These are phyloP conservation scores for Operophtera brumata DNA, from an alignment of 2,888 invertebrate species.

Conservation along the genomic window DNA sequence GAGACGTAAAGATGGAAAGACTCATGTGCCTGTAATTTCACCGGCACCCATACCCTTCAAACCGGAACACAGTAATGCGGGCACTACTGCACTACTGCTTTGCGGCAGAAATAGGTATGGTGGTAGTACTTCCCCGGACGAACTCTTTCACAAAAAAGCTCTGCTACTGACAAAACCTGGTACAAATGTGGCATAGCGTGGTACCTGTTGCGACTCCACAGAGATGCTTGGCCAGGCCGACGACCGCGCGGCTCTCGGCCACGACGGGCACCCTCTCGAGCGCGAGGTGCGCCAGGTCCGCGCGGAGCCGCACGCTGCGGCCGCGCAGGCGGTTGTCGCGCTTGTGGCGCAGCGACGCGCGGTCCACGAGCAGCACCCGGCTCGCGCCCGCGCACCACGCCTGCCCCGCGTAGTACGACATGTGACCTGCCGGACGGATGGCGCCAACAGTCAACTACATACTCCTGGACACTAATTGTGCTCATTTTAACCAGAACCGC, in stretches of 20 bases:
- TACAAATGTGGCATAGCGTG: neutral
- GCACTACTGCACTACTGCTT: too few species aligned
- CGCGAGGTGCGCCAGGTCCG: conserved; percentile 90
- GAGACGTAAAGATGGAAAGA: too few species aligned
- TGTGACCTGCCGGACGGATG: conserved; percentile 86
- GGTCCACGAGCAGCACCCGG: conserved; percentile 87
- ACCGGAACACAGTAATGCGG: too few species aligned
- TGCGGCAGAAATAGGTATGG: too few species aligned
- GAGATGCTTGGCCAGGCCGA: conserved; percentile 92
- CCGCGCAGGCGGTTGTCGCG: conserved; percentile 76
- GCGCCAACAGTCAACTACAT: too few species aligned
- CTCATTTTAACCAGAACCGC: too few species aligned
- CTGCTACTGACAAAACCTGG: too few species aligned
- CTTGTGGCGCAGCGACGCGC: conserved; percentile 90
- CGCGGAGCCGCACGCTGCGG: conserved; percentile 80
- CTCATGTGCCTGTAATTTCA: too few species aligned
- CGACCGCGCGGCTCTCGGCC: conserved; percentile 66
- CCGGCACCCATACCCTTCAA: too few species aligned
- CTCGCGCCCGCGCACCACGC: conserved; percentile 76
- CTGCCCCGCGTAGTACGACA: conserved; percentile 88
- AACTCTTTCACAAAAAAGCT: too few species aligned
- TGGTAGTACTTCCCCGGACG: too few species aligned
- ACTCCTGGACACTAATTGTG: too few species aligned
- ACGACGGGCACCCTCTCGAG: conserved; percentile 75
- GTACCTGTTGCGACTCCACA: conserved; percentile 93